Conservation (phyloP, 2,888 invertebrate genomes). For the Drosophila leonis region DNA sequence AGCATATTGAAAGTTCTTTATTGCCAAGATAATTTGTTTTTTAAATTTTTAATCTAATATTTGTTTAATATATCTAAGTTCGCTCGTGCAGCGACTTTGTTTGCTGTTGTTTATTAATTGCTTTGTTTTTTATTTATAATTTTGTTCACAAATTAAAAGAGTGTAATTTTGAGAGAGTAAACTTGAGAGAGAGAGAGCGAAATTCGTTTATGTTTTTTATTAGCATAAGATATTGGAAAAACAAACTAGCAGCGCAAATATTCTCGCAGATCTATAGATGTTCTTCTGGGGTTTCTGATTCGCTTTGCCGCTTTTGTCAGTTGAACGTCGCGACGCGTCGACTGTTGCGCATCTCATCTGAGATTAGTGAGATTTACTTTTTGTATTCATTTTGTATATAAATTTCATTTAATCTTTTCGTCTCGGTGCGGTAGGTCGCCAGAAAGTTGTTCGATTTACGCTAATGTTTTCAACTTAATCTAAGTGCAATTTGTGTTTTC, state of each 20-base stretch:
- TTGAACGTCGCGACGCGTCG: conserved; percentile 24
- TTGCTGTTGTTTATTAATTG: conserved; percentile 25
- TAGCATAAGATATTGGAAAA: conserved; percentile 64
- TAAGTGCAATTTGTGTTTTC: conserved; percentile 3
- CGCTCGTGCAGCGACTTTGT: conserved; percentile 15
- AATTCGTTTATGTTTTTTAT: conserved; percentile 54
- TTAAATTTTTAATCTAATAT: conserved; percentile 18
- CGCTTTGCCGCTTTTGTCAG: conserved; percentile 29
- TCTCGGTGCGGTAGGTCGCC: conserved; percentile 49
- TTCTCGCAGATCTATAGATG: conserved; percentile 26
- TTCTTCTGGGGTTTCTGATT: conserved; percentile 30
- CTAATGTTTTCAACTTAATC: conserved; percentile 6
- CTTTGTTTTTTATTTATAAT: conserved; percentile 11
- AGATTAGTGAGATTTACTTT: conserved; percentile 44
- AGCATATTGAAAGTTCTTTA: background rate
- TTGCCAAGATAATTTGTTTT: background rate
- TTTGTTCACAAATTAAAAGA: conserved; percentile 43
- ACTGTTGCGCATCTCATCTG: conserved; percentile 38
- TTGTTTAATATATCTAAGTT: conserved; percentile 27
- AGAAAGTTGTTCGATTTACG: conserved; percentile 20
- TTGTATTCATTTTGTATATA: background rate
- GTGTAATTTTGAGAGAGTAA: conserved; percentile 19
- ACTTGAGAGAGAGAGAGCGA: conserved; percentile 10
- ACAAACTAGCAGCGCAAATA: conserved; percentile 14
- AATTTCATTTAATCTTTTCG: conserved; percentile 46